Percentiles rank a stretch among this genome's conserved stretches.
Conservation (phyloP, 1,140 invertebrate species). For the Bombus haemorrhoidalis region DNA sequence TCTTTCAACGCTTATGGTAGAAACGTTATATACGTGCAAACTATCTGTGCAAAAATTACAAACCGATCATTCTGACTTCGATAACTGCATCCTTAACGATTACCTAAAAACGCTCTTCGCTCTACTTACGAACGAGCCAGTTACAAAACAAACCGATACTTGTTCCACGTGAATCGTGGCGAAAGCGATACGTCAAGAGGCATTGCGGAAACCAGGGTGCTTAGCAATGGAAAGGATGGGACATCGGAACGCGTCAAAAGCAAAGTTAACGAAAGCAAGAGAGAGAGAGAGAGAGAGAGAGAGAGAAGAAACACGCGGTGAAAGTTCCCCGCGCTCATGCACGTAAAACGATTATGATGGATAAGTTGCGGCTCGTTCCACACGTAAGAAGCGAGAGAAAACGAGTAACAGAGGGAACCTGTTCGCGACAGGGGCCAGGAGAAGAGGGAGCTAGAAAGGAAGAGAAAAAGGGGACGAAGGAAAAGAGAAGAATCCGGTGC, state of each 20-base stretch:
- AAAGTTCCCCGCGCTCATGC: slow-evolving; percentile 65
- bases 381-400: slow-evolving; percentile 61
- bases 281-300: background rate
- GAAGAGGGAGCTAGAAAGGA: background rate
- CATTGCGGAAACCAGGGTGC: background rate
- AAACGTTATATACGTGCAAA: no score
- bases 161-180: no score
- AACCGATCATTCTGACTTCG: background rate
- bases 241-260: background rate
- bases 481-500: slow-evolving; percentile 5
- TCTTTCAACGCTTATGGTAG: no score
- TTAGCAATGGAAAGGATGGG: background rate
- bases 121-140: background rate
- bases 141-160: background rate
- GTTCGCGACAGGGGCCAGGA: background rate
- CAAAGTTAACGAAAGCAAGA: background rate
- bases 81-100: background rate
- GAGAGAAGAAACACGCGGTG: slow-evolving; percentile 28
- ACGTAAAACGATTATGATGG: slow-evolving; percentile 76
- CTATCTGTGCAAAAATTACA: no score
- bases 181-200: background rate
- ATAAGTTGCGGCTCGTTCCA: slow-evolving; percentile 70
- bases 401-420: slow-evolving; percentile 16
- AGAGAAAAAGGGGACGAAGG: background rate
- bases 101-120: background rate